A percentile compares a stretch with the other conserved stretches of the same genome.
These are phyloP conservation scores for Desoria tigrina DNA, from an alignment of 2,888 invertebrate genomes.

Conservation along the genomic window DNA sequence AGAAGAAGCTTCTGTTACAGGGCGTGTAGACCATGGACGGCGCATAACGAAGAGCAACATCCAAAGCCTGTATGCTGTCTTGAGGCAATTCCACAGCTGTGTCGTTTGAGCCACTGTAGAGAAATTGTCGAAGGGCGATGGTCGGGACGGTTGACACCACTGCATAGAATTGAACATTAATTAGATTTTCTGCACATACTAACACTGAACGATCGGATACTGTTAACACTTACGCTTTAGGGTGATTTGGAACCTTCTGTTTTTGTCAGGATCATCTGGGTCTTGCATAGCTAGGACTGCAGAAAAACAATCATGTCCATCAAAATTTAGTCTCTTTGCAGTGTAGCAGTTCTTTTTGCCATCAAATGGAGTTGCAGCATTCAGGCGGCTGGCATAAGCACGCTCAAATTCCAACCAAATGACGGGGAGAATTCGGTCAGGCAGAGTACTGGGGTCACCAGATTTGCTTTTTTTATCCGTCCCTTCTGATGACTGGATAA, in stretches of 20 bases:
- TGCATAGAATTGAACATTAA: neutral
- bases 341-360: constrained; percentile 33
- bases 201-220: neutral
- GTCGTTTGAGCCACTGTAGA: neutral
- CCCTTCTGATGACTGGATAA: constrained; percentile 20
- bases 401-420: constrained; percentile 27
- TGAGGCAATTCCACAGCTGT: constrained; percentile 59
- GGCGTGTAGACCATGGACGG: constrained; percentile 60
- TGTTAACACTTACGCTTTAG: constrained; percentile 24
- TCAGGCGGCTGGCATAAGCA: neutral
- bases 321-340: constrained; percentile 14
- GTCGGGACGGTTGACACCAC: neutral
- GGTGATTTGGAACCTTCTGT: constrained; percentile 21
- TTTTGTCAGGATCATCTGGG: constrained; percentile 35
- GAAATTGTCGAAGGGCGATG: too few relatives aligned
- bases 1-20: constrained; percentile 80
- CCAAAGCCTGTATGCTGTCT: constrained; percentile 74
- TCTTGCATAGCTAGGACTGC: constrained; percentile 23
- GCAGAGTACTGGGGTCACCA: neutral
- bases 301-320: constrained; percentile 8
- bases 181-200: too few relatives aligned
- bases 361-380: constrained; percentile 31
- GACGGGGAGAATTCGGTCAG: constrained; percentile 22
- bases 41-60: constrained; percentile 74
- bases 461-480: too few relatives aligned